Evolutionary conservation across 2,797 vertebrate species (phyloP).

Genomic region (Eulemur rubriventer): DNA sequence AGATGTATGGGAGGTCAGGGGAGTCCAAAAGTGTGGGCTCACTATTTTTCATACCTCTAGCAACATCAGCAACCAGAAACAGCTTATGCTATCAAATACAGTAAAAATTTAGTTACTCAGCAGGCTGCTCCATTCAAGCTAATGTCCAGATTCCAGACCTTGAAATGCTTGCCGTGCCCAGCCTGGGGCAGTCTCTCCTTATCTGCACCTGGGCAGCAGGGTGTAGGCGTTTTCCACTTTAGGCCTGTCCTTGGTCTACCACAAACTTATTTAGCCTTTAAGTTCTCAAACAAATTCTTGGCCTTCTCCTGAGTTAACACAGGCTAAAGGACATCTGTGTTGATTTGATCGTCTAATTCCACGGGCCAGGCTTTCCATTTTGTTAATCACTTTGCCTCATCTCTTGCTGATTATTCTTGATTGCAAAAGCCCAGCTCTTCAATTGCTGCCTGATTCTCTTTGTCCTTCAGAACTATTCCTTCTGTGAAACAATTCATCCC

Average conservation of each 20-base stretch:
- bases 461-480: constrained; percentile 48
- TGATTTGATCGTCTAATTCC: constrained; percentile 33
- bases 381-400: constrained; percentile 63
- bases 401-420: constrained; percentile 70
- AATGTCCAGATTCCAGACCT: constrained; percentile 57
- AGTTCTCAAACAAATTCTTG: constrained; percentile 50
- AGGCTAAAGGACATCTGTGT: constrained; percentile 69
- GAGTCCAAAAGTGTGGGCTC: constrained; percentile 37
- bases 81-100: constrained; percentile 44
- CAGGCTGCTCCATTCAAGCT: background rate
- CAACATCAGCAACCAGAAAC: constrained; percentile 52
- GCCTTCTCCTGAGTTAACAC: constrained; percentile 38
- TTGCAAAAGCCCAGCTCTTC: constrained; percentile 67
- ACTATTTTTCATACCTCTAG: background rate
- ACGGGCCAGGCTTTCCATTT: constrained; percentile 50
- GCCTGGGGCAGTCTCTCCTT: constrained; percentile 5
- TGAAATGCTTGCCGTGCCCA: constrained; percentile 59
- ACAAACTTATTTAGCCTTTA: constrained; percentile 68
- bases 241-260: constrained; percentile 58
- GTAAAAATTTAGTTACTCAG: background rate
- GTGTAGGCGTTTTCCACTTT: constrained; percentile 56
- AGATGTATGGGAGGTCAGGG: constrained; percentile 20
- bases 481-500: constrained; percentile 42
- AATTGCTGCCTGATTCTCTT: constrained; percentile 64
- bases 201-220: constrained; percentile 60